These are phyloP conservation scores for Melieria crassipennis DNA, from an alignment of 2,888 invertebrate genomes.

Conservation along the genomic window DNA sequence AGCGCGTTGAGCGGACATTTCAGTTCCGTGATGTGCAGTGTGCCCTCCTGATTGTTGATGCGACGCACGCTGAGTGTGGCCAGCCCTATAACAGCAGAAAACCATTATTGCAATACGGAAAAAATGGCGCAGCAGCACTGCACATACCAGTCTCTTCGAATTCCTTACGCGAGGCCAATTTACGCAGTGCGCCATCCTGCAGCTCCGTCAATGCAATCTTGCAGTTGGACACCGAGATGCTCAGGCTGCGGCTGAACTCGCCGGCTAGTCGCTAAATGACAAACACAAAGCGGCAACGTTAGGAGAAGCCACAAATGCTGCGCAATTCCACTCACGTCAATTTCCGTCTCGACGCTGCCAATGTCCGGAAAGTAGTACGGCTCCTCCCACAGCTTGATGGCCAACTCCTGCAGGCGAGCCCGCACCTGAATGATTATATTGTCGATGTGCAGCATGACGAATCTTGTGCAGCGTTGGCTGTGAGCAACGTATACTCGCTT, in stretches of 20 bases:
- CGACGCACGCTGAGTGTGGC: constrained; percentile 79
- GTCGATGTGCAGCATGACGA: constrained; percentile 66
- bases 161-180: constrained; percentile 75
- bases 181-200: constrained; percentile 76
- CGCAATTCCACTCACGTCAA: constrained; percentile 54
- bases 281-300: background rate
- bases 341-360: constrained; percentile 65
- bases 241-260: constrained; percentile 70
- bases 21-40: constrained; percentile 69
- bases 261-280: constrained; percentile 71
- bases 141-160: constrained; percentile 71
- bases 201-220: constrained; percentile 71
- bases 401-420: constrained; percentile 73
- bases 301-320: background rate
- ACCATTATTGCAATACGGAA: background rate
- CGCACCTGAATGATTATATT: constrained; percentile 74
- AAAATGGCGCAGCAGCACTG: background rate
- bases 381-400: constrained; percentile 79
- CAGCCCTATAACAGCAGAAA: constrained; percentile 66
- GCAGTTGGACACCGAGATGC: constrained; percentile 68
- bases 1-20: constrained; percentile 69
- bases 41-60: constrained; percentile 66
- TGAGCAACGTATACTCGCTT: background rate
- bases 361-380: constrained; percentile 72
- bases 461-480: background rate